Evolutionary conservation across 2,113 vertebrate genomes (phyloP), one percentile per base, ranked within the genome.

Genomic region (Procavia capensis): DNA sequence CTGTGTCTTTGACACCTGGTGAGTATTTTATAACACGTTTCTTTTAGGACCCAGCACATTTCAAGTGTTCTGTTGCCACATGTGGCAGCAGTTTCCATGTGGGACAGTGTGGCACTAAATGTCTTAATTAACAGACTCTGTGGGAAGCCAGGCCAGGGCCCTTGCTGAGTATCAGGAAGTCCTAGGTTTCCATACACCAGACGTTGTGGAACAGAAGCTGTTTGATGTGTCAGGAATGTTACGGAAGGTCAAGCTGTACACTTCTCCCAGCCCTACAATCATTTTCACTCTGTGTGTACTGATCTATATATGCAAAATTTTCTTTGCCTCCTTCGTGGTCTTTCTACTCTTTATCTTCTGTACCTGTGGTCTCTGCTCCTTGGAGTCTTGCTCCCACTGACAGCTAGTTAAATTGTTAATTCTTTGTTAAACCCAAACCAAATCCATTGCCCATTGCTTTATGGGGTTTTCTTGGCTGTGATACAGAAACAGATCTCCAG

Each of bases 111-210:
- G 7, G 2, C 63, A 61, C 47, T 76, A 72, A 94, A 31, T 54
- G 59, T 86, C 84, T 88, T 91, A 66, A 25, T 91, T 91, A 72
- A 25, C 93, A 94, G 96, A 94, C 68, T 82, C 16, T 27, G 25
- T n/a, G 27, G 39, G n/a, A 11, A 70, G 29, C 36, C 41, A 39
- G n/a, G 1, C 57, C 64, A 4, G 6, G 74, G n/a, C 66, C 27
- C 1, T n/a, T 41, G 59, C 59, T 31, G 34, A 85, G 3, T 41
- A 25, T 31, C 57, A 80, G 83, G 31, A 89, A 89, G 34, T 22
- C 70, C 29, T 27, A 3, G 43, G 34, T 86, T 80, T 90, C 74
- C 16, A 80, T 36, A 10, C 47, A 11, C 4, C 43, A 84, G 68
- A 39, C 80, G 0, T 75, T 84, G 57, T 47, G 70, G 43, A 90